These are phyloP conservation scores for Microplitis demolitor DNA, from an alignment of 1,140 invertebrate species.

Conservation along the genomic window DNA sequence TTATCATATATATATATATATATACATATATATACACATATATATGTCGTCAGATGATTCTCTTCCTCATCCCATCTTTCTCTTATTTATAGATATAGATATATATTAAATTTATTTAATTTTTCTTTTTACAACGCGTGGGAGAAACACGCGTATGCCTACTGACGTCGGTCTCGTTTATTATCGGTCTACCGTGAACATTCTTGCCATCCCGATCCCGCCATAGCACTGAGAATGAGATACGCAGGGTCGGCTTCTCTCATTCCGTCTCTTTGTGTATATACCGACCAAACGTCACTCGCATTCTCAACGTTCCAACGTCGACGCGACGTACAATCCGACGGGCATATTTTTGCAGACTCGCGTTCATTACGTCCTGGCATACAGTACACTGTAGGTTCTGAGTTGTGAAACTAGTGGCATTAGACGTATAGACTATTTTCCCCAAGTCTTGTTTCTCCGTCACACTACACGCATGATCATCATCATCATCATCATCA, in stretches of 20 bases:
- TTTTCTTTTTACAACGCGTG: constrained; percentile 10
- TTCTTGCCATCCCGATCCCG: constrained; percentile 25
- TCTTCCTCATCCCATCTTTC: not conserved
- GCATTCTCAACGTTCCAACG: constrained; percentile 30
- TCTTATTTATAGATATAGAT: not conserved
- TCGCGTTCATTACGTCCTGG: constrained; percentile 4
- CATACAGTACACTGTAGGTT: not conserved
- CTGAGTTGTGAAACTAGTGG: too few relatives aligned
- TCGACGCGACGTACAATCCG: constrained; percentile 20
- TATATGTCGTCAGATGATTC: not conserved
- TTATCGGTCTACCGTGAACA: constrained; percentile 29
- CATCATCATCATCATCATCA: too few relatives aligned
- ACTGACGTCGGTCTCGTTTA: constrained; percentile 26
- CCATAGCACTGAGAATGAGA: constrained; percentile 25
- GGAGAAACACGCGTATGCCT: constrained; percentile 12
- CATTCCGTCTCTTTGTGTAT: constrained; percentile 26
- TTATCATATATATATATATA: too few relatives aligned
- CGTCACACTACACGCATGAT: too few relatives aligned
- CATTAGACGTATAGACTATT: too few relatives aligned
- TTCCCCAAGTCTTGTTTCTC: too few relatives aligned
- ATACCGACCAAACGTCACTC: constrained; percentile 25
- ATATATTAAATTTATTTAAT: constrained; percentile 14
- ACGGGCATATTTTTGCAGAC: constrained; percentile 16
- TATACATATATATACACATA: too few relatives aligned
- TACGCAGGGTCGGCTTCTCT: constrained; percentile 21